Conservation (phyloP, 2,113 vertebrate species). For the Lamprologus sp. region DNA sequence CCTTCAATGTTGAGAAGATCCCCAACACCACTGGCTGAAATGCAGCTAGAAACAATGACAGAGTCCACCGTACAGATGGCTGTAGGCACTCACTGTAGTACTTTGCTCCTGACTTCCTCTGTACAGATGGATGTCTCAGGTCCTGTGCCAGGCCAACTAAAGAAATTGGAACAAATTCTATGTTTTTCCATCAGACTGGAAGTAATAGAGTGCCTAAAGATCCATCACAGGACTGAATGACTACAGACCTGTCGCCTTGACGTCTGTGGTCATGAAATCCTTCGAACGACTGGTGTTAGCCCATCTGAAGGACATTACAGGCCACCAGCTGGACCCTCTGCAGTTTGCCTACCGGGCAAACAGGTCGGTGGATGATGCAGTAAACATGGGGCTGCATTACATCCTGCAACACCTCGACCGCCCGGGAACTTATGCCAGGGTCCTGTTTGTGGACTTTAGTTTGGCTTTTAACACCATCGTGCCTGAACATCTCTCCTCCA, state of each 20-base stretch:
- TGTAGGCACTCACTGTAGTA: not conserved
- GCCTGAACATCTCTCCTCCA: accelerated
- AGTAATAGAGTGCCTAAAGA: not conserved
- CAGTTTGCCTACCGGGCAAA: not conserved
- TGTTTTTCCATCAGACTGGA: not conserved
- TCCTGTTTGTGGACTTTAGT: not conserved
- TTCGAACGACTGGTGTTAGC: not conserved
- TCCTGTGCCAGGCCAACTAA: not conserved
- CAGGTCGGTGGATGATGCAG: not conserved
- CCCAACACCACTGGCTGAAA: not conserved
- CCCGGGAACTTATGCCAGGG: accelerated
- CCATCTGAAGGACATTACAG: not conserved
- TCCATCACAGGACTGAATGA: not conserved
- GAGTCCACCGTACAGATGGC: not conserved
- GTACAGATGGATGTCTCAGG: not conserved
- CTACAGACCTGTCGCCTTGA: not conserved
- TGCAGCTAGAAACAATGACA: not conserved
- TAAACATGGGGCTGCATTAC: not conserved
- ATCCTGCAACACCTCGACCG: not conserved
- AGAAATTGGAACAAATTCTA: not conserved
- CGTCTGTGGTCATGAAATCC: not conserved
- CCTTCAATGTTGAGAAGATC: not conserved
- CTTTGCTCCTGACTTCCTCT: not conserved
- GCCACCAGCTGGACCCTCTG: not conserved
- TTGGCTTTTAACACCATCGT: accelerated